A percentile compares a stretch with the other conserved stretches of the same genome.
Evolutionary conservation across 2,797 vertebrate genomes (phyloP).

Genomic region (Parotocinclus haroldoi): DNA sequence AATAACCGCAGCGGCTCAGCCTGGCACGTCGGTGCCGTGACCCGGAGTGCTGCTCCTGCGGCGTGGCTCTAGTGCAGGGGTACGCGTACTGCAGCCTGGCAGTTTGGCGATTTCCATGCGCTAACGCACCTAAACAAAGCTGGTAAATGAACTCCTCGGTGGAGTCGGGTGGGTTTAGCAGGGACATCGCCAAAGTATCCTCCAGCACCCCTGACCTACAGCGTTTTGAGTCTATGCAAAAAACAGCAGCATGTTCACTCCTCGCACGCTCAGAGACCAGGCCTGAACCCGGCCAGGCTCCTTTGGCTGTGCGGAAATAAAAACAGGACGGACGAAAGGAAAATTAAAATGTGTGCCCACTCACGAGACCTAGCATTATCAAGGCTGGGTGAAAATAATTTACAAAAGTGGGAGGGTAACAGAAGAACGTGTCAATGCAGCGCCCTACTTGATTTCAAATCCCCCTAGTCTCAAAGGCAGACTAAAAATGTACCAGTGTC

Average conservation of each 20-base stretch:
- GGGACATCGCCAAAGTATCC: not conserved
- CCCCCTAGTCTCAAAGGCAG: constrained; percentile 61
- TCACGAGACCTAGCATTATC: constrained; percentile 52
- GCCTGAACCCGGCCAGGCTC: constrained; percentile 39
- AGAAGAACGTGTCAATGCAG: constrained; percentile 54
- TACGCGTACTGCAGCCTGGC: not conserved
- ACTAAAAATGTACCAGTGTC: constrained; percentile 58
- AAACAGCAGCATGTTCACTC: constrained; percentile 63
- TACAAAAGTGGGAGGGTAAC: constrained; percentile 62
- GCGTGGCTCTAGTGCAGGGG: constrained; percentile 31
- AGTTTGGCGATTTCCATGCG: not conserved
- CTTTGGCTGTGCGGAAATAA: constrained; percentile 45
- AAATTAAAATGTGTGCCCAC: constrained; percentile 62
- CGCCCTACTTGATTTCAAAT: constrained; percentile 53
- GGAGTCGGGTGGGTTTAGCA: not conserved
- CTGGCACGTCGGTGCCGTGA: constrained; percentile 46
- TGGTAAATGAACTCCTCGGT: too few relatives aligned
- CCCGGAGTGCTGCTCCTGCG: constrained; percentile 42
- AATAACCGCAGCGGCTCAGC: constrained; percentile 38
- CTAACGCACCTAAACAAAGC: not conserved
- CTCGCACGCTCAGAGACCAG: constrained; percentile 20
- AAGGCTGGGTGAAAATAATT: constrained; percentile 68
- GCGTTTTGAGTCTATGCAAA: constrained; percentile 54
- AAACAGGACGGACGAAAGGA: constrained; percentile 57
- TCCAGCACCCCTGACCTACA: constrained; percentile 25